Evolutionary conservation across 2,888 invertebrate species (phyloP).

Genomic region (Oxycera nigricornis): DNA sequence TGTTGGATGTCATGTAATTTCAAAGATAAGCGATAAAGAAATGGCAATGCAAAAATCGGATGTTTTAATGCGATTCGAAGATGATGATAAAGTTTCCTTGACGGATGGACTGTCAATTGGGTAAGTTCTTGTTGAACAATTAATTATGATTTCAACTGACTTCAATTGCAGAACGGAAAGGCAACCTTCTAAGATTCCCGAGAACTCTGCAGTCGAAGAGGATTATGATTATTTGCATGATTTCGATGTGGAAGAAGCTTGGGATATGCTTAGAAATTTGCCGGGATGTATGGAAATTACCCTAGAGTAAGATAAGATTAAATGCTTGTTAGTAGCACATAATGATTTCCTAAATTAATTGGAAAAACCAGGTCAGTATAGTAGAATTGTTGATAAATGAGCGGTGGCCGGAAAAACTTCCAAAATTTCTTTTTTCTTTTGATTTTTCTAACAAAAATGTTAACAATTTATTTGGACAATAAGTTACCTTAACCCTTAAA

Average conservation of each 20-base stretch:
- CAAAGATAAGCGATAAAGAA: neutral
- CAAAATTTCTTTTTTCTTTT: too few species aligned
- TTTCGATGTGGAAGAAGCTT: conserved; percentile 42
- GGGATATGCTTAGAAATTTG: conserved; percentile 13
- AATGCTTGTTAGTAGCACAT: neutral
- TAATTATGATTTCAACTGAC: neutral
- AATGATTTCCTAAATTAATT: too few species aligned
- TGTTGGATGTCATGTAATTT: neutral
- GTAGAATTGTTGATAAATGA: too few species aligned
- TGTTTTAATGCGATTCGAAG: conserved; percentile 47
- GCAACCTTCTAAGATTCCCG: neutral
- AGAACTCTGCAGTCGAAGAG: conserved; percentile 9
- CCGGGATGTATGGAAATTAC: conserved; percentile 23
- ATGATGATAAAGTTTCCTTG: conserved; percentile 41
- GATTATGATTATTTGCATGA: conserved; percentile 23
- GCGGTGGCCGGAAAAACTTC: too few species aligned
- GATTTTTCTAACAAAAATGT: too few species aligned
- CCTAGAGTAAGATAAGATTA: conserved; percentile 24
- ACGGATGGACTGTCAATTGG: conserved; percentile 5
- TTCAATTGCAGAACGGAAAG: neutral
- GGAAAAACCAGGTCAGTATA: too few species aligned
- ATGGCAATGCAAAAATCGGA: conserved; percentile 41
- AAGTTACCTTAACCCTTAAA: too few species aligned
- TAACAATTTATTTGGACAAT: too few species aligned
- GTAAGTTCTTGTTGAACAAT: neutral